These are phyloP conservation scores for Torymus tubicola DNA, from an alignment of 2,888 invertebrate genomes.

Conservation along the genomic window DNA sequence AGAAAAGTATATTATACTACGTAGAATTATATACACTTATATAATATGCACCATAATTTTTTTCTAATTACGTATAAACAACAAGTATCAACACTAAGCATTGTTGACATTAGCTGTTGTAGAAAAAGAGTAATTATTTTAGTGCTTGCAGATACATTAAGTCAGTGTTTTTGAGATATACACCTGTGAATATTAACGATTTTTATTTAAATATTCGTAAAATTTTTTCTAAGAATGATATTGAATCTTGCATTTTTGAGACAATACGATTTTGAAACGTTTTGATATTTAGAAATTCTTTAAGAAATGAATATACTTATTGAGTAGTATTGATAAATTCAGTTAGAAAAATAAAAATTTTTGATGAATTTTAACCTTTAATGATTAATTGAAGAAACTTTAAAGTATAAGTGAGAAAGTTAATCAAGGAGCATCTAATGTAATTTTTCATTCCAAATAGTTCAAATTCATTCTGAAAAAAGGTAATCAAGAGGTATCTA, in stretches of 20 bases:
- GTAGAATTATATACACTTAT: neutral
- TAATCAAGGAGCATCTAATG: neutral
- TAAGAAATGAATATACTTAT: neutral
- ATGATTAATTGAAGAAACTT: too few relatives aligned
- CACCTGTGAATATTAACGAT: constrained; percentile 29
- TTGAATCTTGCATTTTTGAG: constrained; percentile 17
- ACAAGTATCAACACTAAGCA: constrained; percentile 9
- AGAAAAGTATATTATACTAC: constrained; percentile 4
- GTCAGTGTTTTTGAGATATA: constrained; percentile 27
- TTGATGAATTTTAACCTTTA: neutral
- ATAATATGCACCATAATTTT: constrained; percentile 13
- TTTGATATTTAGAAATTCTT: constrained; percentile 10
- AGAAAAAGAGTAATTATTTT: constrained; percentile 30
- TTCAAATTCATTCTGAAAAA: too few relatives aligned
- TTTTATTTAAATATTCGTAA: neutral
- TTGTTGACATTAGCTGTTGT: constrained; percentile 27
- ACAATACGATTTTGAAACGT: constrained; percentile 12
- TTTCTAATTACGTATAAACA: constrained; percentile 32
- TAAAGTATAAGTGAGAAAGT: too few relatives aligned
- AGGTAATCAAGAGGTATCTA: too few relatives aligned
- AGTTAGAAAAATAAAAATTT: neutral
- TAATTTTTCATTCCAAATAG: too few relatives aligned
- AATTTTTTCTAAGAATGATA: neutral
- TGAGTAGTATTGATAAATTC: neutral
- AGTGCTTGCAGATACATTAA: constrained; percentile 26